phyloP scores from a whole-genome alignment of 1,140 invertebrate genomes.

The Drosophila azteca region DNA sequence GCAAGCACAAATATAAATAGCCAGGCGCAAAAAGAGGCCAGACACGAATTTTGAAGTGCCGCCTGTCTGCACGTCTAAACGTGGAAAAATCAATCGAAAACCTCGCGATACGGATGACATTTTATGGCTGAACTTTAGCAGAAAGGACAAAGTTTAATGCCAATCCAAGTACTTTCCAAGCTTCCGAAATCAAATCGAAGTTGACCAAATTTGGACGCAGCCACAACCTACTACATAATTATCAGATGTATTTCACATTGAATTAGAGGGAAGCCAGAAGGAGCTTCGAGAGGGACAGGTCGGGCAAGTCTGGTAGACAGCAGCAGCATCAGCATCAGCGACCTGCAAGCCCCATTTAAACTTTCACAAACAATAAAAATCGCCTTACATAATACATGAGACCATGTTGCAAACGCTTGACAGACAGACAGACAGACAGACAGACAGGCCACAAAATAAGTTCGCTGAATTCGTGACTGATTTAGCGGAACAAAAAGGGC shows the following conservation, averaged over 20 bases:
- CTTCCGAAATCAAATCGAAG: conserved; percentile 4
- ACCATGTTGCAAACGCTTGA: conserved; percentile 35
- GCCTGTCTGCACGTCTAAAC: conserved; percentile 11
- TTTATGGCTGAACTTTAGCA: conserved; percentile 34
- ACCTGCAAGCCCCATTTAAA: conserved; percentile 48
- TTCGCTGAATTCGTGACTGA: conserved; percentile 25
- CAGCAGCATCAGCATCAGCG: conserved; percentile 36
- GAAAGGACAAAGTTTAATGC: conserved; percentile 42
- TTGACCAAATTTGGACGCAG: conserved; percentile 1
- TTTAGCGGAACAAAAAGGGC: background rate
- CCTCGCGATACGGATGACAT: conserved; percentile 24
- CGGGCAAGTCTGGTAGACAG: conserved; percentile 39
- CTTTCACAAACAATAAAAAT: conserved; percentile 67
- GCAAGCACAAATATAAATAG: conserved; percentile 61
- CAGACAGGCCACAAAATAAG: conserved; percentile 33
- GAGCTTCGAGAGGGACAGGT: conserved; percentile 11
- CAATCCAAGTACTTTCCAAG: conserved; percentile 3
- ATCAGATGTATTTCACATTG: conserved; percentile 31
- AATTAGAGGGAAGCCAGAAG: conserved; percentile 13
- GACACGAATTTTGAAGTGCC: conserved; percentile 51
- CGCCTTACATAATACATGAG: conserved; percentile 65
- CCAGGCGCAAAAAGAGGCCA: conserved; percentile 26
- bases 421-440: conserved; percentile 49
- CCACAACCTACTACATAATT: conserved; percentile 31
- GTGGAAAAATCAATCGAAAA: conserved; percentile 43